Conservation (phyloP, 2,113 vertebrate species). For the Nesoenas mayeri region DNA sequence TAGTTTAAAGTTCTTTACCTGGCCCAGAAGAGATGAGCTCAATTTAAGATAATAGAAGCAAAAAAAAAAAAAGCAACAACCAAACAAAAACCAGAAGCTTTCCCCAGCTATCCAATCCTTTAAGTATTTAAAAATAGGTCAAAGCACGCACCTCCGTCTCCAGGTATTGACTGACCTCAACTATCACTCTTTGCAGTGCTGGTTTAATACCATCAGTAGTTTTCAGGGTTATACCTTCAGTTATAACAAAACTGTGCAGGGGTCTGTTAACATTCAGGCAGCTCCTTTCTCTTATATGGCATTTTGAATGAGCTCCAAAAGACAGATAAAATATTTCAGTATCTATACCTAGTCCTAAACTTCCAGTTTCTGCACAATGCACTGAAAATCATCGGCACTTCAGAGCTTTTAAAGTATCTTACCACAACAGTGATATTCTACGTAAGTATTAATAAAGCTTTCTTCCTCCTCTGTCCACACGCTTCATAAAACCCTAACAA, state of each 20-base stretch:
- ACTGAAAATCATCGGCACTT: background rate
- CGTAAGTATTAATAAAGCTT: background rate
- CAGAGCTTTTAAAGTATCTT: background rate
- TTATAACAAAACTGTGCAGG: background rate
- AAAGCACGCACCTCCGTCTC: background rate
- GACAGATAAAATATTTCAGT: background rate
- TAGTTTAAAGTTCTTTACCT: background rate
- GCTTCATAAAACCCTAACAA: constrained; percentile 30
- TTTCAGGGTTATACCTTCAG: background rate
- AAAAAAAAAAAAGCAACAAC: background rate
- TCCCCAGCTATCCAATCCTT: background rate
- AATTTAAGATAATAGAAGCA: background rate
- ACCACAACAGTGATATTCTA: background rate
- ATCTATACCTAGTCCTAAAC: background rate
- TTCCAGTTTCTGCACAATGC: background rate
- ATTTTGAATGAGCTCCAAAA: background rate
- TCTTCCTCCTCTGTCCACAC: background rate
- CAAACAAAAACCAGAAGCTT: background rate
- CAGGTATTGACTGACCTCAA: background rate
- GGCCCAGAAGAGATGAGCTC: background rate
- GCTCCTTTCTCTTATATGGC: background rate
- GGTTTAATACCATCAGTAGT: background rate
- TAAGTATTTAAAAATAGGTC: background rate
- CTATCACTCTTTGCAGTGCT: background rate
- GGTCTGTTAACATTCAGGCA: background rate